Conservation (phyloP, 2,888 invertebrate genomes). For the Atethmia centrago region DNA sequence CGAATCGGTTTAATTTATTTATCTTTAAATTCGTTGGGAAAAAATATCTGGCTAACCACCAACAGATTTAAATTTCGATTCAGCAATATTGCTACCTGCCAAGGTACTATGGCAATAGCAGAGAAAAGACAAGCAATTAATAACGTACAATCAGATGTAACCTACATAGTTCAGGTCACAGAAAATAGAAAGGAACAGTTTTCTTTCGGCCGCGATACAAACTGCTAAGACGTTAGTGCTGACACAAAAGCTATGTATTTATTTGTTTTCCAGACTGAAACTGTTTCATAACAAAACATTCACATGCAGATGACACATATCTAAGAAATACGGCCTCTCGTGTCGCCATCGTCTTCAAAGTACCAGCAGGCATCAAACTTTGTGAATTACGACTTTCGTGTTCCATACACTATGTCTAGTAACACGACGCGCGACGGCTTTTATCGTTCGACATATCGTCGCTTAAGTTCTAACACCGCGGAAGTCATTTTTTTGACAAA, state of each 20-base stretch:
- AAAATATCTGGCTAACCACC: not conserved
- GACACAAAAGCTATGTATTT: conserved; percentile 2
- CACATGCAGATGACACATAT: conserved; percentile 37
- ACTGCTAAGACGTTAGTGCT: conserved; percentile 16
- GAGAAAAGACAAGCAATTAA: conserved; percentile 31
- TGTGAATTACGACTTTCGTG: conserved; percentile 83
- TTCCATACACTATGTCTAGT: conserved; percentile 75
- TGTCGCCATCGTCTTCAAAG: conserved; percentile 55
- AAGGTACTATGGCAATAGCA: not conserved
- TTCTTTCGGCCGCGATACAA: conserved; percentile 12
- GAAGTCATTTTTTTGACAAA: no score
- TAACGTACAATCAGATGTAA: conserved; percentile 43
- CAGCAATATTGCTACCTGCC: not conserved
- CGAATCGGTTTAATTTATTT: not conserved
- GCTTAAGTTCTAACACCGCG: no score
- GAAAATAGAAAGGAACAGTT: conserved; percentile 23
- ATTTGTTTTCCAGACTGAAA: conserved; percentile 22
- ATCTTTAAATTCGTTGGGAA: not conserved
- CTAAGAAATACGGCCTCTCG: conserved; percentile 56
- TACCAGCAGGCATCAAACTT: conserved; percentile 66
- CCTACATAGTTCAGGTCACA: conserved; percentile 25
- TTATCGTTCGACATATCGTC: conserved; percentile 81
- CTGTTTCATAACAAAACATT: conserved; percentile 38
- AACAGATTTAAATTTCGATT: conserved; percentile 2
- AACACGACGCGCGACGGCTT: conserved; percentile 72